A percentile compares a stretch with the other conserved stretches of the same genome.
Conservation (phyloP, 2,797 vertebrate species). For the Rhynchotus rufescens region DNA sequence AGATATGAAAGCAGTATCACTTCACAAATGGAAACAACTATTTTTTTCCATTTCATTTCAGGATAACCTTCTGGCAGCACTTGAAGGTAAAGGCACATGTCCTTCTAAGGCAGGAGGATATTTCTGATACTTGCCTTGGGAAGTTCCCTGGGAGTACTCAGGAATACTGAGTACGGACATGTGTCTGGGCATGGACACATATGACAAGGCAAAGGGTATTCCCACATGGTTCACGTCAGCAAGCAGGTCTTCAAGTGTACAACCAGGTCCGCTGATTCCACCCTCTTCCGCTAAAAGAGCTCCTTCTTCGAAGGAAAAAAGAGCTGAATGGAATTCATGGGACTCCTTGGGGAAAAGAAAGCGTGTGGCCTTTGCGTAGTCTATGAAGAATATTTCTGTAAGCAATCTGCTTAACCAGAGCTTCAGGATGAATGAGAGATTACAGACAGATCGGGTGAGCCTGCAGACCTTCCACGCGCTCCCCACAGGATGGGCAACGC, state of each 20-base stretch:
- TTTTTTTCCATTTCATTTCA: not conserved
- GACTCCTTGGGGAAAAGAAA: not conserved
- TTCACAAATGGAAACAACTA: not conserved
- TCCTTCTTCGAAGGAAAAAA: not conserved
- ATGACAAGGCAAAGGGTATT: not conserved
- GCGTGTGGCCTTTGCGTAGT: not conserved
- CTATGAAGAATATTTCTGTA: not conserved
- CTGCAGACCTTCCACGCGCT: not conserved
- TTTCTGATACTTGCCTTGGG: not conserved
- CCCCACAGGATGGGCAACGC: not conserved
- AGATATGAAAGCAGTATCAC: not conserved
- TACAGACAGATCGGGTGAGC: not conserved
- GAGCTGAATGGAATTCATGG: not conserved
- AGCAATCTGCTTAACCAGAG: not conserved
- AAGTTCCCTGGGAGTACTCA: not conserved
- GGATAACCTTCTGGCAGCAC: not conserved
- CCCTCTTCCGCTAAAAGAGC: not conserved
- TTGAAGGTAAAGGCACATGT: not conserved
- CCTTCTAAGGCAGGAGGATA: not conserved
- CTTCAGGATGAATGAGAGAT: not conserved
- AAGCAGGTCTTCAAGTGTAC: rapidly evolving
- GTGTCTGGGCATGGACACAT: not conserved
- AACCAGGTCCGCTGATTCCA: not conserved
- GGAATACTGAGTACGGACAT: not conserved
- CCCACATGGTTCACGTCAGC: not conserved